phyloP scores from a whole-genome alignment of 1,140 invertebrate species.

The Aethina tumida region DNA sequence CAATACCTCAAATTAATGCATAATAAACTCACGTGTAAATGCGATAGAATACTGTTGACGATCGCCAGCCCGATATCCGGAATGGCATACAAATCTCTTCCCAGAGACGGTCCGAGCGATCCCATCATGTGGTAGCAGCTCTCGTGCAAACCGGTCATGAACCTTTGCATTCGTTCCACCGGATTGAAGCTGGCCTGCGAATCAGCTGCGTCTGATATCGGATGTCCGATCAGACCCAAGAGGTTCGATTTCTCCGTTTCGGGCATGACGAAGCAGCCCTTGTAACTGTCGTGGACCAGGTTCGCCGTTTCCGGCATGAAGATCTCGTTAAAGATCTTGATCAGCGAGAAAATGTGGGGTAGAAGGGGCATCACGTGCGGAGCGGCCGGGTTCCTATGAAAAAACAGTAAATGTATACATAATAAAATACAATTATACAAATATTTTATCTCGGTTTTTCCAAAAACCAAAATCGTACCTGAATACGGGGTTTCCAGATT shows the following conservation, averaged over 20 bases:
- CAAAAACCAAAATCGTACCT: too few species aligned
- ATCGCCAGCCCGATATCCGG: constrained; percentile 49
- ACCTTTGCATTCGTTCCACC: constrained; percentile 71
- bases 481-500: constrained; percentile 57
- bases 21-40: constrained; percentile 51
- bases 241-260: constrained; percentile 60
- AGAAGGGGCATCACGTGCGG: constrained; percentile 69
- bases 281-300: constrained; percentile 55
- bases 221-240: constrained; percentile 43
- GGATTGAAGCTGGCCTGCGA: constrained; percentile 42
- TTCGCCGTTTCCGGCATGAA: constrained; percentile 58
- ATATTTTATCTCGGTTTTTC: too few species aligned
- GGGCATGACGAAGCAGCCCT: constrained; percentile 55
- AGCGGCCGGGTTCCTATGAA: constrained; percentile 76
- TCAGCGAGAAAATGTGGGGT: constrained; percentile 63
- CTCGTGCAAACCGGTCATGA: constrained; percentile 59
- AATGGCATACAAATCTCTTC: constrained; percentile 71
- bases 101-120: constrained; percentile 65
- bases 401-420: too few species aligned
- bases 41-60: constrained; percentile 56
- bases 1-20: too few species aligned
- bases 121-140: constrained; percentile 70
- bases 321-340: constrained; percentile 68
- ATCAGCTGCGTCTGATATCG: constrained; percentile 36
- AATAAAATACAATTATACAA: not conserved